Base-by-base conservation (phyloP, 2,888 invertebrate genomes). In the Lordiphosa fenestrarum region DNA sequence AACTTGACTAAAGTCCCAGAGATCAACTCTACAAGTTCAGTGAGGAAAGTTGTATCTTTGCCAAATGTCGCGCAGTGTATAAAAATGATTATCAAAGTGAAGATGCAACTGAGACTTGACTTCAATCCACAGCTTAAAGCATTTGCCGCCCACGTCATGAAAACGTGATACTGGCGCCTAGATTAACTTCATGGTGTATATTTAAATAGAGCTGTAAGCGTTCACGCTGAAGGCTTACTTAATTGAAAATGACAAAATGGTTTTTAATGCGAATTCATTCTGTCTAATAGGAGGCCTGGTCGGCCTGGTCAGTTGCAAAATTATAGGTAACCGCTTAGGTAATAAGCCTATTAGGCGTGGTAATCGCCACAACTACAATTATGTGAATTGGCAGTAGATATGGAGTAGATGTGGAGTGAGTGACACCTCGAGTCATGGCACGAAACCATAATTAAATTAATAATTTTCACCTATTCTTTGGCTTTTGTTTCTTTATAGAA, bases 371-470 rank as follows among this genome's bases (percentile, higher is more conserved):
- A 47, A 40, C 54, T 51, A 41, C 64, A 67, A 63, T 66, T 65
- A 67, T 50, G 40, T 40, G 52, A 46, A 54, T 39, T 66, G 49
- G 38, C 13, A 39, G 44, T 65, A 53, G 55, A 53, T 53, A 53
- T 62, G 57, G 58, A 52, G 59, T 44, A 40, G n/a, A 9, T 40
- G 23, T 47, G 46, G 72, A 36, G 65, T 66, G 69, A 62, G 62
- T 62, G 71, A 72, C 69, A 71, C 66, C 69, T 72, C 69, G 30
- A 51, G 69, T 54, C 42, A 57, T 56, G 65, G 65, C 70, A 69
- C 60, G 70, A 71, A 70, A 57, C 73, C 49, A 72, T 72, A 72
- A 71, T 71, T 71, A 72, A 71, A 71, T 71, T 66, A 71, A 71
- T 71, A 59, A 58, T 66, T 66, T 60, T 60, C 64, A 64, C 52